Evolutionary conservation across 2,797 vertebrate genomes (phyloP), one percentile per base, ranked within the genome.

Genomic region (Ambastaia sidthimunki): DNA sequence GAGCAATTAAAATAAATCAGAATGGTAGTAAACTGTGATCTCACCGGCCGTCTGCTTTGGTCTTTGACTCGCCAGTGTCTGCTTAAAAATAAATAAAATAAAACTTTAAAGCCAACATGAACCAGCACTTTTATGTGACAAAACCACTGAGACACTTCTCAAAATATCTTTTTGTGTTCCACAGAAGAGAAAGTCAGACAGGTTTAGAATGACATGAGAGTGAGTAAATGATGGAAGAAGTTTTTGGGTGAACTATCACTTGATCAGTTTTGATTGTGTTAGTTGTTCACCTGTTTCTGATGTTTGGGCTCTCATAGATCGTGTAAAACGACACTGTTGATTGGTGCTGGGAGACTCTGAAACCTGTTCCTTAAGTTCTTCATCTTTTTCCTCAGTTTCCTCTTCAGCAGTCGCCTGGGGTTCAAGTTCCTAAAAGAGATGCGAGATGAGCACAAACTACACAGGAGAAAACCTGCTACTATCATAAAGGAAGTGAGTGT

Each of bases 241-340:
- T n/a, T n/a, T n/a, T n/a, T n/a, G n/a, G n/a, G n/a, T n/a, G n/a
- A n/a, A n/a, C n/a, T n/a, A n/a, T n/a, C n/a, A n/a, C 31, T 2
- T 2, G 4, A 31, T 80, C 31, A 31, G 4, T 31, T 31, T 31
- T 31, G 2, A 31, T 31, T 31, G 31, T 34, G 18, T 16, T 37
- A 72, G 15, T 59, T 2, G 16, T 0, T 18, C 72, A 82, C 82
- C 85, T 7, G 68, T 86, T 71, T 44, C 65, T 77, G 34, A 87
- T 77, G 9, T 80, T 80, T 47, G 90, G 41, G 92, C 90, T 62
- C 7, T 62, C 86, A 90, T 92, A 6, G 93, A 93, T 9, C 93
- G 92, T 18, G 94, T 94, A 6, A 93, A 6, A 0, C 92, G 92
- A 4, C 63, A 81, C 13, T 65, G 44, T 21, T 76, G 74, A 13